Conservation (phyloP, 2,113 vertebrate genomes). For the Anhinga rufa region DNA sequence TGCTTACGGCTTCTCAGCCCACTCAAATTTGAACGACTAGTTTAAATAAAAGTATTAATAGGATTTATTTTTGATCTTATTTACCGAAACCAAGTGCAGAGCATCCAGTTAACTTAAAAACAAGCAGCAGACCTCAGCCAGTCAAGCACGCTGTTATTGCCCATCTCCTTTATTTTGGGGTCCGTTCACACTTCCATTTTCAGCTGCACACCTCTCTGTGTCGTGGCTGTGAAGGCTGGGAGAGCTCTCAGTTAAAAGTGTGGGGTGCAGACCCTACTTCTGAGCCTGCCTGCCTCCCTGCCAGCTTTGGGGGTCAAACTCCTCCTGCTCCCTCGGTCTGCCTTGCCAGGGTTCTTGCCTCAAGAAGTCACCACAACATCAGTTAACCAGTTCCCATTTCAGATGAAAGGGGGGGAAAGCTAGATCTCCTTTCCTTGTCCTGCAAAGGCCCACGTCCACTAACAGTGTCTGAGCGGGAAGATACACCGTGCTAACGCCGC, state of each 20-base stretch:
- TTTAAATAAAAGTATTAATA: neutral
- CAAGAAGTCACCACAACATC: neutral
- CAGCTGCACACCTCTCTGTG: neutral
- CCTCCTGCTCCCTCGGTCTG: neutral
- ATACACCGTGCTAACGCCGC: neutral
- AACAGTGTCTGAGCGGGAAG: neutral
- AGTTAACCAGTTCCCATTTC: neutral
- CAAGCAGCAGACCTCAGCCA: neutral
- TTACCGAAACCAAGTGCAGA: neutral
- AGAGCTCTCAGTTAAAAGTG: neutral
- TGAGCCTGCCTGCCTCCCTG: neutral
- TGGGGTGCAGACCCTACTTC: neutral
- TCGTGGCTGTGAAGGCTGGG: neutral
- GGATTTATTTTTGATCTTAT: neutral
- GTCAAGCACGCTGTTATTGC: neutral
- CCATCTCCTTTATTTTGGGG: neutral
- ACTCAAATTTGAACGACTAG: neutral
- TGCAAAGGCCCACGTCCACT: neutral
- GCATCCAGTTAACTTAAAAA: neutral
- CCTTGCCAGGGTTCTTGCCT: neutral
- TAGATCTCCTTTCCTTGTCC: neutral
- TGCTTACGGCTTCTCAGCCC: neutral
- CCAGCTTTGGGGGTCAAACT: neutral
- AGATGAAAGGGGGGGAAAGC: neutral
- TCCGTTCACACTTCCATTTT: neutral